Conservation (phyloP, 2,888 invertebrate genomes). For the Sinelater perroti region DNA sequence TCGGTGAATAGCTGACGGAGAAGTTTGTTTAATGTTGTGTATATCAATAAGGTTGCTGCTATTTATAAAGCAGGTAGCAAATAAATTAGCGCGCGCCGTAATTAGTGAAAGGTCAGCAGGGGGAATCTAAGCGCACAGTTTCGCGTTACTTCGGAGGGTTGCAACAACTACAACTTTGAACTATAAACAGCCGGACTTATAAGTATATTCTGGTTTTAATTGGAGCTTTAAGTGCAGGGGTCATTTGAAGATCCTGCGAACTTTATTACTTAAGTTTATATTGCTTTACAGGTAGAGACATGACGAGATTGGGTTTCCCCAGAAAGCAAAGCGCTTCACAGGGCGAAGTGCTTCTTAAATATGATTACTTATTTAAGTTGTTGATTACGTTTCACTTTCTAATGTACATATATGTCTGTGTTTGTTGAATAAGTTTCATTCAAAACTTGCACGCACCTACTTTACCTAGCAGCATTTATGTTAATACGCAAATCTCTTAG, state of each 20-base stretch:
- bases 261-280: constrained; percentile 20
- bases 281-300: constrained; percentile 9
- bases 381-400: no score
- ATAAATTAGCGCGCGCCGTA: neutral
- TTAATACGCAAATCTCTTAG: no score
- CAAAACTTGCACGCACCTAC: no score
- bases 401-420: no score
- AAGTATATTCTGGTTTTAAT: constrained; percentile 14
- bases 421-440: no score
- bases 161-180: constrained; percentile 5
- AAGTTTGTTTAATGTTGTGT: no score
- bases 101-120: neutral
- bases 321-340: neutral
- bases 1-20: no score
- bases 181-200: constrained; percentile 10
- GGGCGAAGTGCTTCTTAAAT: no score
- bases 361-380: no score
- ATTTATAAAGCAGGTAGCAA: no score
- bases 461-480: no score
- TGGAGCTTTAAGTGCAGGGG: constrained; percentile 10
- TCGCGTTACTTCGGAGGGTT: constrained; percentile 7
- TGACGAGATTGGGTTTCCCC: constrained; percentile 7
- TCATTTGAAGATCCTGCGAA: constrained; percentile 1
- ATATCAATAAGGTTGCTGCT: no score
- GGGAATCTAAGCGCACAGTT: neutral